A percentile compares a stretch with the other conserved stretches of the same genome.
Conservation (phyloP, 1,140 invertebrate species). For the Drosophila azteca region DNA sequence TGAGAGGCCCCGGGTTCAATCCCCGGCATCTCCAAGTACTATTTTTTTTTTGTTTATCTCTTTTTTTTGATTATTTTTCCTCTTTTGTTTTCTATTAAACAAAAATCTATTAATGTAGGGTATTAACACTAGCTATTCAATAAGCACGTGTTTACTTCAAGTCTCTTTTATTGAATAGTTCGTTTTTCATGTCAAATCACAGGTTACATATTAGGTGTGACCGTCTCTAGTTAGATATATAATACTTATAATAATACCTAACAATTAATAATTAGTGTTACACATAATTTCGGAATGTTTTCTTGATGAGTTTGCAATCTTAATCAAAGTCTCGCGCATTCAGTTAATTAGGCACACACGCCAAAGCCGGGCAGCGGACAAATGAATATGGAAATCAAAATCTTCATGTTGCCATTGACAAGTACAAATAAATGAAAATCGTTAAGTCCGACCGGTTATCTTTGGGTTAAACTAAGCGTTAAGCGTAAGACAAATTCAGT, state of each 20-base stretch:
- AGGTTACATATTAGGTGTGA: no score
- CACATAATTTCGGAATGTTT: not conserved
- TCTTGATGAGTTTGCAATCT: no score
- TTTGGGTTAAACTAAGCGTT: constrained; percentile 40
- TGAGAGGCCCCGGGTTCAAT: constrained; percentile 95
- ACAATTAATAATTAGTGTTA: no score
- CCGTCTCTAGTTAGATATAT: no score
- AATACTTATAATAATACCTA: no score
- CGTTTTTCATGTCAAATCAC: no score
- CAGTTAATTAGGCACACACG: constrained; percentile 48
- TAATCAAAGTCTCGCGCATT: constrained; percentile 1
- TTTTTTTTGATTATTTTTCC: no score
- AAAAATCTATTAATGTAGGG: not conserved
- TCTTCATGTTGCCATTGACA: constrained; percentile 59
- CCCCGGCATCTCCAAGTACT: constrained; percentile 88
- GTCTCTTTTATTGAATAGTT: no score
- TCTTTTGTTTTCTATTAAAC: not conserved
- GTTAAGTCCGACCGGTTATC: constrained; percentile 46
- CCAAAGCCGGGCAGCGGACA: constrained; percentile 9
- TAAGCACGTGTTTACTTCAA: no score
- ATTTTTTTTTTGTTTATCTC: no score
- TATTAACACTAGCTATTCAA: no score
- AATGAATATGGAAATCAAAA: constrained; percentile 42
- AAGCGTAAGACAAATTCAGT: constrained; percentile 51
- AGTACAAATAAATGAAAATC: constrained; percentile 47